Evolutionary conservation across 1,140 invertebrate genomes (phyloP).

Genomic region (Paramacrobiotus metropolitanus): DNA sequence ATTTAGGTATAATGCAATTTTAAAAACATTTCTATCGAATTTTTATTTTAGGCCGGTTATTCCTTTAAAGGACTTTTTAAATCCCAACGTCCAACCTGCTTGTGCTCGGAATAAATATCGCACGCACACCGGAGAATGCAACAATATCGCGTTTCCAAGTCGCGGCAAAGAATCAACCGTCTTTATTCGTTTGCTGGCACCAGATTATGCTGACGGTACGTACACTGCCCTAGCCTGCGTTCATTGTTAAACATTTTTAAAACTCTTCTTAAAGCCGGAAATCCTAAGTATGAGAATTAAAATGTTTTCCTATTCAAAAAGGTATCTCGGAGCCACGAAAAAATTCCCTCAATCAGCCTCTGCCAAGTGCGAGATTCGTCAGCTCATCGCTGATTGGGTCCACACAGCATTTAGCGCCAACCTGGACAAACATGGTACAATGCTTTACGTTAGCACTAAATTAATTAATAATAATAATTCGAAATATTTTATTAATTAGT

Average conservation of each 20-base stretch:
- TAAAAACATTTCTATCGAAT: too few relatives aligned
- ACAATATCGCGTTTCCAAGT: background rate
- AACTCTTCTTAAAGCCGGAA: too few relatives aligned
- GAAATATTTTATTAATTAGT: background rate
- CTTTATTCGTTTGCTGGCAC: background rate
- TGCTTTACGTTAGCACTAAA: background rate
- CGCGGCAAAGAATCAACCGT: background rate
- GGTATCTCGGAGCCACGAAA: background rate
- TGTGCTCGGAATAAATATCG: background rate
- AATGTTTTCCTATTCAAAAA: too few relatives aligned
- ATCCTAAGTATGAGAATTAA: too few relatives aligned
- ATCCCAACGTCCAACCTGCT: background rate
- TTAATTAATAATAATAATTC: background rate
- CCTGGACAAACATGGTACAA: slow-evolving; percentile 1
- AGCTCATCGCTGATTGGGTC: background rate
- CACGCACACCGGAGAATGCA: background rate
- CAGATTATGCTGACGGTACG: background rate
- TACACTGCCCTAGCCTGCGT: background rate
- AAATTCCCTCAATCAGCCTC: background rate
- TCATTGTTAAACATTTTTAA: too few relatives aligned
- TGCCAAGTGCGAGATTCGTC: background rate
- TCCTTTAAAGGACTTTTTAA: background rate
- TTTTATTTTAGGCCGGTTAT: background rate
- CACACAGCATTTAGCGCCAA: background rate
- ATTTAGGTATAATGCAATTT: too few relatives aligned